Conservation (phyloP, 1,140 invertebrate genomes). For the Archegozetes longisetosus region DNA sequence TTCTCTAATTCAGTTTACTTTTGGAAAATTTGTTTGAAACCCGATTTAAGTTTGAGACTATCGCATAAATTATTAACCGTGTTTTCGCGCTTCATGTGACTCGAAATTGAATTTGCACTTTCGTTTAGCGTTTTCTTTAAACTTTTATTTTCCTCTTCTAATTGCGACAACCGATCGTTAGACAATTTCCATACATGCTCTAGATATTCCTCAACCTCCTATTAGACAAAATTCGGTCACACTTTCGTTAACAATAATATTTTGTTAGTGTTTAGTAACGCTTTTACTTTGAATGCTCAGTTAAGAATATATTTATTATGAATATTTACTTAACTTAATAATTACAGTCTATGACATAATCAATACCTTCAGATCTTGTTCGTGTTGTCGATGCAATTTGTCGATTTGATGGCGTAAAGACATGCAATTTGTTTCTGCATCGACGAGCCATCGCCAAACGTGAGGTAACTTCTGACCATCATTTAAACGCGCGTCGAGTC, state of each 20-base stretch:
- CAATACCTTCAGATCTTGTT: slow-evolving; percentile 21
- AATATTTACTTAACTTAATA: too few relatives aligned
- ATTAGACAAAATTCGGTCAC: neutral
- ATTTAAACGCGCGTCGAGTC: slow-evolving; percentile 18
- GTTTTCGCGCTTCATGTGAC: too few relatives aligned
- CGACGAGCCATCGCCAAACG: slow-evolving; percentile 23
- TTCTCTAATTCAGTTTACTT: neutral
- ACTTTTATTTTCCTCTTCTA: slow-evolving; percentile 20
- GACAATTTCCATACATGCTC: slow-evolving; percentile 22
- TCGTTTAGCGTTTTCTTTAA: too few relatives aligned
- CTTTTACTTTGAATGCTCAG: slow-evolving; percentile 9
- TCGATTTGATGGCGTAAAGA: slow-evolving; percentile 23
- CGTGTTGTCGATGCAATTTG: slow-evolving; percentile 20
- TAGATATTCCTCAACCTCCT: slow-evolving; percentile 23
- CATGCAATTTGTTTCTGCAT: slow-evolving; percentile 22
- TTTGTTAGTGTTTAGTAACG: neutral
- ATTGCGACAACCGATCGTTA: slow-evolving; percentile 15
- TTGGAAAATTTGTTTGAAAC: neutral
- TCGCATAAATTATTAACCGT: neutral
- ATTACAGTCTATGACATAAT: too few relatives aligned
- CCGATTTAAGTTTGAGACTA: neutral
- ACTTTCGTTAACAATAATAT: neutral
- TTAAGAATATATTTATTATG: too few relatives aligned
- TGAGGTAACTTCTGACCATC: slow-evolving; percentile 19
- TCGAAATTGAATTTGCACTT: too few relatives aligned